Percentiles rank a stretch among this genome's conserved stretches.
Evolutionary conservation across 2,888 invertebrate species (phyloP).

Genomic region (Sinhomidia bicolor): DNA sequence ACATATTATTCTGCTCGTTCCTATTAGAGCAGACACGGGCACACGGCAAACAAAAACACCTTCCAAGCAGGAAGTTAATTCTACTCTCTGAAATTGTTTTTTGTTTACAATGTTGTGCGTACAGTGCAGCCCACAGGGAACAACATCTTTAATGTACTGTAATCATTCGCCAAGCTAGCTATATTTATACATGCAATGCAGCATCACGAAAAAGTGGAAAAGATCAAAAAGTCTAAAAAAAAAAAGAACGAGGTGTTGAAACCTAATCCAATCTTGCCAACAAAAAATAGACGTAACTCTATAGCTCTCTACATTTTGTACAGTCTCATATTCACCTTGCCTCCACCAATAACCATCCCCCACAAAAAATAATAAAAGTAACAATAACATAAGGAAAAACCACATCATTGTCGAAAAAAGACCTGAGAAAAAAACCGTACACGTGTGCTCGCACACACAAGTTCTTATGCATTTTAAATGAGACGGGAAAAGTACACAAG

Average conservation of each 20-base stretch:
- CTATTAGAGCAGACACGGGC: too few species aligned
- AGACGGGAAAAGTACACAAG: not conserved
- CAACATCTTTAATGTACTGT: not conserved
- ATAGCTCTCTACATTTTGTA: too few species aligned
- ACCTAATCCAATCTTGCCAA: not conserved
- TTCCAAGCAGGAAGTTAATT: not conserved
- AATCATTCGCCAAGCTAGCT: conserved; percentile 12
- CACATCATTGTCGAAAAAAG: not conserved
- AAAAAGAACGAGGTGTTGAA: conserved; percentile 42
- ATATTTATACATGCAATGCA: too few species aligned
- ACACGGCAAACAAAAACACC: too few species aligned
- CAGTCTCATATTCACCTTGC: too few species aligned
- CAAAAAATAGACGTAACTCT: conserved; percentile 8
- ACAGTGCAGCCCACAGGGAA: not conserved
- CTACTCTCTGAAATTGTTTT: conserved; percentile 18
- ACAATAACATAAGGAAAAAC: not conserved
- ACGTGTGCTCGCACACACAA: not conserved
- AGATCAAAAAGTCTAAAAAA: not conserved
- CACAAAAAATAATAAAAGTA: not conserved
- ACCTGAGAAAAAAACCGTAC: not conserved
- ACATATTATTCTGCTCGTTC: too few species aligned
- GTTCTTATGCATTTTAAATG: conserved; percentile 46
- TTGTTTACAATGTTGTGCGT: too few species aligned
- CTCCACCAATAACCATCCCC: too few species aligned
- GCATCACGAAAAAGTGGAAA: not conserved